A percentile compares a stretch with the other conserved stretches of the same genome.
phyloP scores from a whole-genome alignment of 2,797 vertebrate genomes.

The Heliangelus exortis region DNA sequence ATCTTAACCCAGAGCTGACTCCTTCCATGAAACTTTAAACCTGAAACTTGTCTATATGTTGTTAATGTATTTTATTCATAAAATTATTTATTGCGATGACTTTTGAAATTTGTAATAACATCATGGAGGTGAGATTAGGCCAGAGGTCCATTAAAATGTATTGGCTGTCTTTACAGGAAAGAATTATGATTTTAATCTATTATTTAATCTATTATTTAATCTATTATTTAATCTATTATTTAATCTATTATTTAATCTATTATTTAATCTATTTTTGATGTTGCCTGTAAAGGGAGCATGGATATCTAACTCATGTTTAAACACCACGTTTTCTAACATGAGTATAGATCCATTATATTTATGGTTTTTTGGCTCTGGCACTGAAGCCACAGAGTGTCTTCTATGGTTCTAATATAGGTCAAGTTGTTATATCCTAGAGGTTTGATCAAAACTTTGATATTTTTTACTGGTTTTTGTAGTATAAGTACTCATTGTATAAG shows the following conservation, averaged over 20 bases:
- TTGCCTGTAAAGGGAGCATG: neutral
- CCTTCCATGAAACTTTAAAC: neutral
- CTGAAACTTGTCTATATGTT: neutral
- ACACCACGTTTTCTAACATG: neutral
- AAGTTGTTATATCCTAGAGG: neutral
- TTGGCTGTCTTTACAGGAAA: neutral
- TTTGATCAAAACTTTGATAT: neutral
- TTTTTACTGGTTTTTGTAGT: neutral
- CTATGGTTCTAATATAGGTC: neutral
- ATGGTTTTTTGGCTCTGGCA: neutral
- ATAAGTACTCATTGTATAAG: neutral
- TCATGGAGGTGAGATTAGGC: neutral
- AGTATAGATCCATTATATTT: neutral
- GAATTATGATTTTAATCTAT: neutral
- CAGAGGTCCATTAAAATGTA: neutral
- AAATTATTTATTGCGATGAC: neutral
- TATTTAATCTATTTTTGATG: neutral
- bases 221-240: too few species aligned
- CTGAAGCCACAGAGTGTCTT: neutral
- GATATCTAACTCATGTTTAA: neutral
- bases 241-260: too few species aligned
- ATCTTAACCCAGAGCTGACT: neutral
- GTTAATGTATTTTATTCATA: neutral
- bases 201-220: too few species aligned
- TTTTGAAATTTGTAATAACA: neutral